Evolutionary conservation across 2,797 vertebrate genomes (phyloP).

Genomic region (Artibeus jamaicensis): DNA sequence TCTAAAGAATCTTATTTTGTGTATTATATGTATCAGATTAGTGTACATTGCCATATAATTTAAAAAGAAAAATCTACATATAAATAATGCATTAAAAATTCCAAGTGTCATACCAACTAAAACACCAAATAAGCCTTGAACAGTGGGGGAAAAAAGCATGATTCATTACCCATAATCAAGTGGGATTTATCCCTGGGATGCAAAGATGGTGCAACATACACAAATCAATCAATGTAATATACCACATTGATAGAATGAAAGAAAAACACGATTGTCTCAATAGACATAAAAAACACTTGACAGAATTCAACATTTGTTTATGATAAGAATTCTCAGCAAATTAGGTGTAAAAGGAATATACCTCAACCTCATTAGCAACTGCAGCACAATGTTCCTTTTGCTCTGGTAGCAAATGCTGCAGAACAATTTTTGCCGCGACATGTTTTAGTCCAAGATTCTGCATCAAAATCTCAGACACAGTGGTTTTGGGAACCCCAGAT

Average conservation of each 20-base stretch:
- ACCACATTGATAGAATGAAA: not conserved
- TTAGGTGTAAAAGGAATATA: not conserved
- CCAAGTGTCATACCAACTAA: conserved; percentile 75
- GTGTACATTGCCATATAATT: conserved; percentile 56
- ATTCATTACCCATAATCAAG: not conserved
- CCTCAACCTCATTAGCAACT: no score
- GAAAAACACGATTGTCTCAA: not conserved
- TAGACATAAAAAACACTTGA: not conserved
- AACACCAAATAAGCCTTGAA: conserved; percentile 82
- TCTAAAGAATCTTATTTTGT: conserved; percentile 77
- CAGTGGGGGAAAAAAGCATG: conserved; percentile 26
- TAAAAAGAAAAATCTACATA: conserved; percentile 56
- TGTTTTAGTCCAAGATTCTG: no score
- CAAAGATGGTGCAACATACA: not conserved
- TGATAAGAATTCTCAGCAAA: not conserved
- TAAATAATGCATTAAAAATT: conserved; percentile 57
- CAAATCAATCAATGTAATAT: not conserved
- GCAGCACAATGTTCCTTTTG: no score
- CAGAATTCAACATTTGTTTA: not conserved
- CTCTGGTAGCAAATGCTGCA: no score
- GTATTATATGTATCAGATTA: conserved; percentile 55
- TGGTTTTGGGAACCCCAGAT: no score
- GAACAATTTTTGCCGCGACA: no score
- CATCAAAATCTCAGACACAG: no score
- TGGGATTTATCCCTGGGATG: not conserved